phyloP scores from a whole-genome alignment of 2,113 vertebrate genomes.

The Electrona antarctica region DNA sequence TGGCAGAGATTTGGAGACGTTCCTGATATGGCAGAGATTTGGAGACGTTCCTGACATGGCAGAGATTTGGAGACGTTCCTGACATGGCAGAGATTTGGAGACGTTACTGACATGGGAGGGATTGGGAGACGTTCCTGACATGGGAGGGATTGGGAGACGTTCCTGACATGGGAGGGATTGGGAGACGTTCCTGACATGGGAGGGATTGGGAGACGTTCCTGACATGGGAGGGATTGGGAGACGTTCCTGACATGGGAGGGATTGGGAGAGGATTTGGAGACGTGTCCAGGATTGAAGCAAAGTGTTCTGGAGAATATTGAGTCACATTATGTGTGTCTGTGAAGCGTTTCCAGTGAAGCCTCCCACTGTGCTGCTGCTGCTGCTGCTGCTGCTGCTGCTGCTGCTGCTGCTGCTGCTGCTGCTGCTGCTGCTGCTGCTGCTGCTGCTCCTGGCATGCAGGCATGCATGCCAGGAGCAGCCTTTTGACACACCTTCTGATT shows the following conservation, averaged over 20 bases:
- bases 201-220: too few species aligned
- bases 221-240: neutral
- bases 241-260: slow-evolving; percentile 65
- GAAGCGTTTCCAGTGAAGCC: slow-evolving; percentile 63
- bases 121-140: too few species aligned
- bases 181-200: too few species aligned
- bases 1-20: too few species aligned
- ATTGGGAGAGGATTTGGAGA: slow-evolving; percentile 9
- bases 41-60: too few species aligned
- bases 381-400: slow-evolving; percentile 10
- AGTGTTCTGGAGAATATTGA: slow-evolving; percentile 53
- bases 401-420: slow-evolving; percentile 11
- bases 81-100: too few species aligned
- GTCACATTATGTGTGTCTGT: slow-evolving; percentile 59
- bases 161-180: too few species aligned
- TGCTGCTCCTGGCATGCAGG: neutral
- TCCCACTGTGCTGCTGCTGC: slow-evolving; percentile 22
- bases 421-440: neutral
- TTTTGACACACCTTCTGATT: slow-evolving; percentile 54
- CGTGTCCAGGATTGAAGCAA: slow-evolving; percentile 34
- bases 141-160: too few species aligned
- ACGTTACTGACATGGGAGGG: too few species aligned
- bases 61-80: too few species aligned
- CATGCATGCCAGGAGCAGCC: slow-evolving; percentile 45
- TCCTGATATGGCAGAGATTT: too few species aligned